phyloP scores from a whole-genome alignment of 2,888 invertebrate species.

The Syrista parreyssii region DNA sequence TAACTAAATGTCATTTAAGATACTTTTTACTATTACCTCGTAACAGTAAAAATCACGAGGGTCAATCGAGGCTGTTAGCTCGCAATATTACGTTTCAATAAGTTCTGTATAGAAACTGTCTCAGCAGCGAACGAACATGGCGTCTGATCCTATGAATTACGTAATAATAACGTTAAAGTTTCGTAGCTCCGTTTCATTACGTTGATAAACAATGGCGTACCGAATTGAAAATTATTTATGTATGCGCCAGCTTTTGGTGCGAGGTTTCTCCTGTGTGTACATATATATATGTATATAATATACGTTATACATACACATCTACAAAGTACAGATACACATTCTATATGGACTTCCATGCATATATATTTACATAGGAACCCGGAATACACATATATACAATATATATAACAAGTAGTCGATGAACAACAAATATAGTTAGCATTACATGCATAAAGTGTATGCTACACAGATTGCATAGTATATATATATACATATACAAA shows the following conservation, averaged over 20 bases:
- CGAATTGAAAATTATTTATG: constrained; percentile 8
- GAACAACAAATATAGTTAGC: not conserved
- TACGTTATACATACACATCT: not conserved
- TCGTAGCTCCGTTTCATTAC: not conserved
- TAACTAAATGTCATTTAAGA: not conserved
- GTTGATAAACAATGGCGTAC: not conserved
- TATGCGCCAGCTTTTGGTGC: not conserved
- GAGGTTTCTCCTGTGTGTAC: not conserved
- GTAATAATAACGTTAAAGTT: not conserved
- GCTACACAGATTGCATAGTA: not conserved
- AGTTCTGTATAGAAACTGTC: not conserved
- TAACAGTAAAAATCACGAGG: not conserved
- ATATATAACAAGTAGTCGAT: not conserved
- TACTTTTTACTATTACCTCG: too few species aligned
- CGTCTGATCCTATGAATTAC: not conserved
- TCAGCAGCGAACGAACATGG: not conserved
- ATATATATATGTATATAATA: not conserved
- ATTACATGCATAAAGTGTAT: not conserved
- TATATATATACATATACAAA: constrained; percentile 12
- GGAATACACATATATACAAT: not conserved
- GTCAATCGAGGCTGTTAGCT: not conserved
- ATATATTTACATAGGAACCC: not conserved
- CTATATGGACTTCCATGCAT: not conserved
- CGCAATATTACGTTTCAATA: not conserved
- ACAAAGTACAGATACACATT: not conserved